Conservation (phyloP, 2,113 vertebrate genomes). For the Platanista minor region DNA sequence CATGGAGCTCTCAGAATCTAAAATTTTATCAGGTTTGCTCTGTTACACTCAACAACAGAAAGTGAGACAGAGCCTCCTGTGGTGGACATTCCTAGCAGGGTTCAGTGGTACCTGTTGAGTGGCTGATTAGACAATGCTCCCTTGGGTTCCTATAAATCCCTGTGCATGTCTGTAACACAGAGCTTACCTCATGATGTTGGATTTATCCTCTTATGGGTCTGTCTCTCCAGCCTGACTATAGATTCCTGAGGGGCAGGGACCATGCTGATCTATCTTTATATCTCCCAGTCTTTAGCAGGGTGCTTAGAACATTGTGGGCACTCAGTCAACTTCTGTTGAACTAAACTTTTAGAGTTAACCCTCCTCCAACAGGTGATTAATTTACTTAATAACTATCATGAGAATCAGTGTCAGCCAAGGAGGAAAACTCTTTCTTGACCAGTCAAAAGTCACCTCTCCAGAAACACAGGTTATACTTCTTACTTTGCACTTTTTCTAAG, state of each 20-base stretch:
- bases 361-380: background rate
- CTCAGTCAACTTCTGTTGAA: background rate
- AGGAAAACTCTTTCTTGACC: conserved; percentile 4
- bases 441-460: conserved; percentile 21
- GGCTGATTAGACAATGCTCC: background rate
- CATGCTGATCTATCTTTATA: background rate
- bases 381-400: background rate
- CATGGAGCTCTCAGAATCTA: background rate
- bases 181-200: background rate
- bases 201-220: background rate
- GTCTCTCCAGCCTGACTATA: background rate
- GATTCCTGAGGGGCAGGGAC: background rate
- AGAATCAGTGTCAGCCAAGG: background rate
- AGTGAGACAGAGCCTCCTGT: background rate
- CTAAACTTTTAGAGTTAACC: background rate
- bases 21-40: background rate
- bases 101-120: background rate
- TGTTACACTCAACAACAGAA: background rate
- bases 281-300: background rate
- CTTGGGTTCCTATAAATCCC: background rate
- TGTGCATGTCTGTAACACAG: background rate
- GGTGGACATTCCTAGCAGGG: background rate
- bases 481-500: background rate
- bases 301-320: background rate
- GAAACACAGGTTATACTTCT: background rate